These are phyloP conservation scores for Penaeus indicus DNA, from an alignment of 1,140 invertebrate genomes.

Conservation along the genomic window DNA sequence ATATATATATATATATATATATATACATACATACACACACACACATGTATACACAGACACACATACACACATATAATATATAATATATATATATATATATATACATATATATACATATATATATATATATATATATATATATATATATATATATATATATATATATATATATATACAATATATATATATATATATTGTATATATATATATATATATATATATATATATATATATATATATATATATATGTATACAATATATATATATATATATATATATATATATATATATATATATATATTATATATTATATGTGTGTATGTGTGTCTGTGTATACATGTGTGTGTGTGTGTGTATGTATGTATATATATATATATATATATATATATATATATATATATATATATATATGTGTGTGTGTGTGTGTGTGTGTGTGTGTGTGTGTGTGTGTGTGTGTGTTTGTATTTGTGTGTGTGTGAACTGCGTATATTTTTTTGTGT, in stretches of 20 bases:
- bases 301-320: too few species aligned
- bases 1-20: conserved; percentile 26
- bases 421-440: too few species aligned
- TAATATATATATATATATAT: neutral
- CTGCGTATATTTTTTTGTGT: too few species aligned
- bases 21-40: neutral
- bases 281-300: neutral
- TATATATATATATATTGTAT: neutral
- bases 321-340: too few species aligned
- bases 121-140: conserved; percentile 20
- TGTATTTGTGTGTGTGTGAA: too few species aligned
- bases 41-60: too few species aligned
- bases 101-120: neutral
- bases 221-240: conserved; percentile 21
- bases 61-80: too few species aligned
- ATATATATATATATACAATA: conserved; percentile 20
- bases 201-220: neutral
- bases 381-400: too few species aligned
- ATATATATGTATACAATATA: conserved; percentile 26
- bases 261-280: conserved; percentile 16
- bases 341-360: too few species aligned
- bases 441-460: too few species aligned
- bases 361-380: too few species aligned
- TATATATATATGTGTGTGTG: too few species aligned
- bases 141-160: conserved; percentile 24